These are phyloP conservation scores for Urocitellus parryii DNA, from an alignment of 2,113 vertebrate genomes.

Conservation along the genomic window DNA sequence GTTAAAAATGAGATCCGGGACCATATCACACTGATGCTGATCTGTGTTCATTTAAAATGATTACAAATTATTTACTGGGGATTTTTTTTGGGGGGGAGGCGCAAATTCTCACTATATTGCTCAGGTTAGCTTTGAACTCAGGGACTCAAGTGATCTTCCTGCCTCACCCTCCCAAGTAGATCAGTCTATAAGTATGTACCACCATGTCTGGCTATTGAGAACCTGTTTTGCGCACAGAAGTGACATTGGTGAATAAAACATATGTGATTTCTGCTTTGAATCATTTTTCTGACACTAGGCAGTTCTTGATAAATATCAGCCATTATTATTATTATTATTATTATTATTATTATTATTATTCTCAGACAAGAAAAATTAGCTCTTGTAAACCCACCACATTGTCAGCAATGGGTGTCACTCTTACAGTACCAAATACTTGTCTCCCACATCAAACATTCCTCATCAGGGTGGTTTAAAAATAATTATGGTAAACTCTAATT, in stretches of 20 bases:
- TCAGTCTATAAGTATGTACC: neutral
- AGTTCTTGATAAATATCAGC: slow-evolving; percentile 20
- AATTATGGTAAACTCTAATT: slow-evolving; percentile 90
- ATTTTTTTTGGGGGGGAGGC: neutral
- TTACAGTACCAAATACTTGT: slow-evolving; percentile 74
- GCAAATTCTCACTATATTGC: neutral
- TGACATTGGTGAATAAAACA: slow-evolving; percentile 25
- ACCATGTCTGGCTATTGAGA: neutral
- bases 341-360: slow-evolving; percentile 10
- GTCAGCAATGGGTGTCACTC: slow-evolving; percentile 59
- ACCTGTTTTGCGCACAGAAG: neutral
- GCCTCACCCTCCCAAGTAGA: neutral
- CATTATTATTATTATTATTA: neutral
- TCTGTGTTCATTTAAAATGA: neutral
- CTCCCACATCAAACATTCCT: slow-evolving; percentile 84
- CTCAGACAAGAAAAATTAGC: neutral
- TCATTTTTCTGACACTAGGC: neutral
- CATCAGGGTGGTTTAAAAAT: slow-evolving; percentile 88
- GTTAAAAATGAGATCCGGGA: neutral
- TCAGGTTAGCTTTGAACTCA: neutral
- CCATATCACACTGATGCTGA: neutral
- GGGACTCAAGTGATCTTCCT: neutral
- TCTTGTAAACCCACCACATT: slow-evolving; percentile 39
- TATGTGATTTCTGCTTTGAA: neutral
- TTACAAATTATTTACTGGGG: slow-evolving; percentile 26